Evolutionary conservation across 1,140 invertebrate species (phyloP), one percentile per base, ranked within the genome.

Genomic region (Arion vulgaris): DNA sequence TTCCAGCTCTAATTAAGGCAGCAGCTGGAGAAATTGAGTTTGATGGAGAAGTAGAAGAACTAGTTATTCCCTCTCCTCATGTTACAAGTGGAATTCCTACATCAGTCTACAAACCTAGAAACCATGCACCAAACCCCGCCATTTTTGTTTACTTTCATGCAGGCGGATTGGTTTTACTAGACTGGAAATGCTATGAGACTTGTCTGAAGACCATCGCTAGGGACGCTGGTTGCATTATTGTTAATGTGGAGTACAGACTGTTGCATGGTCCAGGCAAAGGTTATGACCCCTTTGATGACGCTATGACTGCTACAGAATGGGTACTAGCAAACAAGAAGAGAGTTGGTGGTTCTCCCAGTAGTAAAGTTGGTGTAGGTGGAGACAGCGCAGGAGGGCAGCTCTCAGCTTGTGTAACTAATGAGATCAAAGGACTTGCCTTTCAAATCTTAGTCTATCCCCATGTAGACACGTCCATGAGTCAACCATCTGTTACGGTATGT

Each of bases 131-230:
- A 57, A 62, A 4, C 7, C 75, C 75, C 9, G 32, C 57, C 11
- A 77, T 77, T 45, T 77, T 32, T 11, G 11, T 77, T 17, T 77
- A 77, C 41, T 38, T 77, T 17, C 75, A 77, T 39, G 75, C 49
- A 4, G 75, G 75, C 49, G 75, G 49, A 2, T 38, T 77, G 5
- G 13, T 66, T 36, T 17, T 62, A n/a, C 23, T 57, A 2, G 23
- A 28, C 51, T 15, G 75, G 34, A 77, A 62, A 28, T 11, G 7
- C n/a, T 36, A 77, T 51, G 75, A 77, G 51, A 57, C 49, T 1
- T 34, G 5, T 4, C n/a, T 77, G 49, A 57, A 77, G 51, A 62
- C 32, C 34, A 53, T 77, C 19, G 75, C 75, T 26, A 36, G 57
- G 28, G 57, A 57, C 34, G 34, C n/a, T 11, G 75, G 75, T 1